A percentile compares a stretch with the other conserved stretches of the same genome.
phyloP scores from a whole-genome alignment of 1,140 invertebrate genomes.

The Armadillidium nasatum region DNA sequence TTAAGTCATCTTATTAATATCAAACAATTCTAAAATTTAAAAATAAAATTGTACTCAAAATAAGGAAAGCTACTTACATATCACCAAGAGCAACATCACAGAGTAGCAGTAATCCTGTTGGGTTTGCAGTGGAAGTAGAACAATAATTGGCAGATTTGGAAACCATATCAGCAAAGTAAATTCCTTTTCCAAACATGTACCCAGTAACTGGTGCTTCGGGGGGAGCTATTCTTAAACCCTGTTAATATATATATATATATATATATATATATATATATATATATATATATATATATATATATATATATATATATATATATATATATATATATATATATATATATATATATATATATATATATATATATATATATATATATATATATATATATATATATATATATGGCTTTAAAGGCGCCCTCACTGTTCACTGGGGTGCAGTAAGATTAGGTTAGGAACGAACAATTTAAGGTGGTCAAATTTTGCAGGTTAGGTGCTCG shows the following conservation, averaged over 20 bases:
- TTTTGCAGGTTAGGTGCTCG: too few species aligned
- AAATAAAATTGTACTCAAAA: not conserved
- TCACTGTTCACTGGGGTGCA: too few species aligned
- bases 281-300: constrained; percentile 48
- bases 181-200: constrained; percentile 97
- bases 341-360: constrained; percentile 48
- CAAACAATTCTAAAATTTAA: too few species aligned
- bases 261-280: constrained; percentile 48
- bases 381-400: constrained; percentile 48
- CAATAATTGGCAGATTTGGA: constrained; percentile 99
- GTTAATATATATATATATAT: constrained; percentile 51
- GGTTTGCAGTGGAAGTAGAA: constrained; percentile 64
- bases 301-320: constrained; percentile 48
- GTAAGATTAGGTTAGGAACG: too few species aligned
- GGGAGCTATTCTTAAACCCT: constrained; percentile 91
- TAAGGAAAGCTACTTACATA: constrained; percentile 60
- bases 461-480: too few species aligned
- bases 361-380: constrained; percentile 48
- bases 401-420: too few species aligned
- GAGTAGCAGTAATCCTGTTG: constrained; percentile 76
- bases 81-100: constrained; percentile 94
- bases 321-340: constrained; percentile 48
- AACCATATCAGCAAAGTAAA: constrained; percentile 98
- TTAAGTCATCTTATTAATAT: not conserved
- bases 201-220: constrained; percentile 89